phyloP scores from a whole-genome alignment of 2,888 invertebrate genomes.

The Hirtodrosophila cameraria region DNA sequence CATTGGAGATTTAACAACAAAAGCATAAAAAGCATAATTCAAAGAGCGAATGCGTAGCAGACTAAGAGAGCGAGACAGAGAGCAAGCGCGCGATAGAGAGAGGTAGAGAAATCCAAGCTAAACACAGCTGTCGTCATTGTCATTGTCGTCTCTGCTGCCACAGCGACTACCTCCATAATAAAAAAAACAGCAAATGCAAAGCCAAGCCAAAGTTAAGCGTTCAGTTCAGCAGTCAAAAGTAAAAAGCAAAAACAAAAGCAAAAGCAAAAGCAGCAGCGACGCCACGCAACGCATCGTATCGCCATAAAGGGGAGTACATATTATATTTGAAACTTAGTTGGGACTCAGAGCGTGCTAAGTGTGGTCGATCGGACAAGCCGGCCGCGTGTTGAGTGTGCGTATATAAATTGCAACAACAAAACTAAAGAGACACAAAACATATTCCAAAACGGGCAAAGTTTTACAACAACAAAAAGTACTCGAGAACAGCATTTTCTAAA shows the following conservation, averaged over 20 bases:
- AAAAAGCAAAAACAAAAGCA: too few relatives aligned
- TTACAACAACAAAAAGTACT: background rate
- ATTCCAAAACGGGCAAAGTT: constrained; percentile 3
- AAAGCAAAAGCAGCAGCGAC: constrained; percentile 30
- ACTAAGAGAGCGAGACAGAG: constrained; percentile 27
- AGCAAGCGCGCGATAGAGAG: constrained; percentile 11
- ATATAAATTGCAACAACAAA: constrained; percentile 3
- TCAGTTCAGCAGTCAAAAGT: too few relatives aligned
- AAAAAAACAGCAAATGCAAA: constrained; percentile 49
- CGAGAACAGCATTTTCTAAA: background rate
- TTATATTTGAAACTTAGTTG: constrained; percentile 62
- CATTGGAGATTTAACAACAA: too few relatives aligned
- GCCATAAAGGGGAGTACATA: constrained; percentile 58
- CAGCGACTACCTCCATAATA: constrained; percentile 1
- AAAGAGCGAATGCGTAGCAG: constrained; percentile 44
- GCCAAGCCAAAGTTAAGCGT: constrained; percentile 57
- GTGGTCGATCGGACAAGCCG: constrained; percentile 38
- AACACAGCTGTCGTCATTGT: constrained; percentile 40
- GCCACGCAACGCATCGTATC: constrained; percentile 8
- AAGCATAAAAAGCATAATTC: constrained; percentile 1
- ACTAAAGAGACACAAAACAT: background rate
- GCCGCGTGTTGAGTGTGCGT: background rate
- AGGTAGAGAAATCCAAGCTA: constrained; percentile 2
- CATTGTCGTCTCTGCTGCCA: constrained; percentile 2
- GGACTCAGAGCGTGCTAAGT: constrained; percentile 49